Conservation (phyloP, 2,888 invertebrate species). For the Rotaria macrura region DNA sequence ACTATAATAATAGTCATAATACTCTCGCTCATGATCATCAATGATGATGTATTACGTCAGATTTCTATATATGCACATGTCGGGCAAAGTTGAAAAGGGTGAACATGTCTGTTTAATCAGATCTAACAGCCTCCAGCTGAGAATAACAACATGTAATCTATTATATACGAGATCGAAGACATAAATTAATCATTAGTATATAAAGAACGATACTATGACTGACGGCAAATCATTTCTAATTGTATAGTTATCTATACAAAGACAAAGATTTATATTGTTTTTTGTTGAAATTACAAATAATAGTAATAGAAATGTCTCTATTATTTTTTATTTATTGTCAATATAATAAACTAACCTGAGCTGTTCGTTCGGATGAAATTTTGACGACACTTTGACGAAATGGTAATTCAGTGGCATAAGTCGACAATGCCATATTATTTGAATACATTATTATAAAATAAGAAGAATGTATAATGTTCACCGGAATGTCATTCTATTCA, state of each 20-base stretch:
- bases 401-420: slow-evolving; percentile 23
- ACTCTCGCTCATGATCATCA: neutral
- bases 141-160: neutral
- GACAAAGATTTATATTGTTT: neutral
- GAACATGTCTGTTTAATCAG: slow-evolving; percentile 12
- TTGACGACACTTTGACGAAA: slow-evolving; percentile 30
- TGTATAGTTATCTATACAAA: neutral
- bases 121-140: slow-evolving; percentile 8
- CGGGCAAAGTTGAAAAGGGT: neutral
- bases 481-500: neutral
- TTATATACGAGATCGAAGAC: neutral
- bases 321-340: neutral
- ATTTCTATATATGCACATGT: neutral
- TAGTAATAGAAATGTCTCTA: neutral
- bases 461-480: neutral
- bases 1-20: neutral
- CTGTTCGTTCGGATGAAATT: slow-evolving; percentile 20
- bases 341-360: slow-evolving; percentile 23
- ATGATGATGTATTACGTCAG: neutral
- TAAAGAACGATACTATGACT: slow-evolving; percentile 6
- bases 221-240: neutral
- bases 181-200: slow-evolving; percentile 1
- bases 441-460: neutral
- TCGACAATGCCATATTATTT: neutral
- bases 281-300: neutral